Evolutionary conservation across 2,888 invertebrate genomes (phyloP), one percentile per base, ranked within the genome.

Genomic region (Scrobipalpa atriplicella): DNA sequence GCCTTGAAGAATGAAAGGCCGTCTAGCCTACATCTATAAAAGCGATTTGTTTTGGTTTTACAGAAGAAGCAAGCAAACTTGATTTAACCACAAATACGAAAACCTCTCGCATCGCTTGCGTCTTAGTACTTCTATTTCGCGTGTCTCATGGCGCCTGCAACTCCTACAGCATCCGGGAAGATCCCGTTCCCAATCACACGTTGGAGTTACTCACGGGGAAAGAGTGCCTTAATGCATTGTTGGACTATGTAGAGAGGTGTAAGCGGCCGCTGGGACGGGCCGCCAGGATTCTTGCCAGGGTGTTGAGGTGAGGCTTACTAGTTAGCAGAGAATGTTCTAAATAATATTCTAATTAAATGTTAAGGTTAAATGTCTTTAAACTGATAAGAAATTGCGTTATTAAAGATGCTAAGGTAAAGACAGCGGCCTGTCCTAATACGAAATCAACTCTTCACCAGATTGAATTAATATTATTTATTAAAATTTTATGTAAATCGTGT

Each of bases 251-350:
- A 36, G 86, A 89, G 69, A 79, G 86, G 36, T 90, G 93, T 70
- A 89, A 85, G 63, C 80, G 89, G 52, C 93, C 93, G 0, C 76
- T 87, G 64, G 92, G 92, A 19, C 82, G 93, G 68, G 94, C 93
- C 0, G 90, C 93, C 1, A 84, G 90, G 36, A 93, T 94, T 70
- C 83, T 94, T n/a, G 87, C 85, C 8, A 88, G 90, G 70, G 92
- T 94, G 18, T 82, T 93, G 62, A 92, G 93, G 94, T 94, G 29
- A 78, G 71, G 51, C 19, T 64, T 10, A 19, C 29, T 19, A 52
- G 52, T 52, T 52, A 52, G 16, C 52, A 52, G 11, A 52, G 18
- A 52, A 19, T 52, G 52, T 52, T 52, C 19, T 29, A 29, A 29
- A 29, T 29, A 29, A 29, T 29, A 29, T 29, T 29, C 29, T 29